Base-by-base conservation (phyloP, 2,113 vertebrate species). In the Hirundichthys speculiger region DNA sequence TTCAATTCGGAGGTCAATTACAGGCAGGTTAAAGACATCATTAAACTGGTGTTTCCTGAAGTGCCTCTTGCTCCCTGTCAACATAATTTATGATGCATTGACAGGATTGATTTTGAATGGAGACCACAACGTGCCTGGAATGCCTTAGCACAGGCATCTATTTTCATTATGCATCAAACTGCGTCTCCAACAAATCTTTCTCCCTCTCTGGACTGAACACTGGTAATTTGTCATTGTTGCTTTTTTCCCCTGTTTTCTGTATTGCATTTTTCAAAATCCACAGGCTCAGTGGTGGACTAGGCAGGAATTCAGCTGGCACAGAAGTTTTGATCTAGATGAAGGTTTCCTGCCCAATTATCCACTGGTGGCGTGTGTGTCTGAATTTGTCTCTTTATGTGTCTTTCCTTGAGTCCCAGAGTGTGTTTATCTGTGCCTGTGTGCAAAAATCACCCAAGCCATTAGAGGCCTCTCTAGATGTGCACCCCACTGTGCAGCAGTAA, bases 21-120 rank as follows among this genome's bases (percentile, higher is more conserved):
- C 86, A 27, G 38, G 85, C 88, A 91, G 85, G 87, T 91, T 91
- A 92, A 89, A 90, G 87, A 88, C 86, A 84, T 86, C 82, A 89
- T 92, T 91, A 89, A 89, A 90, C 74, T 57, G 76, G 77, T 87
- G 86, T 91, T 91, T 91, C 83, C 83, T 86, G 82, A 90, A 91
- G 83, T 86, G 86, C 77, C 83, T 84, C 78, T 85, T 88, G 80
- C 87, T 86, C 83, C 79, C 74, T 89, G 89, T 92, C 90, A 91
- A 88, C 86, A 88, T 91, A 90, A 91, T 80, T 80, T 92, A 90
- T 86, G 84, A 92, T 72, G 63, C 80, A 81, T 84, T 87, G 87
- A 91, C 81, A 77, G 85, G 79, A 90, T 88, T 88, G 87, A 90
- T 91, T 91, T 86, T 80, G 86, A 88, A 90, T 79, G 80, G 77